phyloP scores from a whole-genome alignment of 2,113 vertebrate genomes.

The Ivindomyrus marchei region DNA sequence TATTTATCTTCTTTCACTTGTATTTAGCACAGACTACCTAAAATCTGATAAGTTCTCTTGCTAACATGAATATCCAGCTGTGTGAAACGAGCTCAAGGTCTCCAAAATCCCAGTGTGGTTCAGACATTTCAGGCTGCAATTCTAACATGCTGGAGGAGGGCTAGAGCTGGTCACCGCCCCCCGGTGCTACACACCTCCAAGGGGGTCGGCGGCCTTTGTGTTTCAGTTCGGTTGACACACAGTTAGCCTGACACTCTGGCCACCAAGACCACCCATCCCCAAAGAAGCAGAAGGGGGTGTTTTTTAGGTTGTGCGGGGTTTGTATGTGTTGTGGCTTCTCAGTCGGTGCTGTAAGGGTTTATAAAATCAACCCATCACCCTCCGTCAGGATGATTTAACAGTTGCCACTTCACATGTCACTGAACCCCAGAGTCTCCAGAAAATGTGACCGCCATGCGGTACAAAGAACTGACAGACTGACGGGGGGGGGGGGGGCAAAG shows the following conservation, averaged over 20 bases:
- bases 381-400: neutral
- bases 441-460: neutral
- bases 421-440: neutral
- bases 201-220: neutral
- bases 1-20: neutral
- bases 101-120: neutral
- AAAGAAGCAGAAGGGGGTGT: neutral
- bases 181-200: neutral
- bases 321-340: neutral
- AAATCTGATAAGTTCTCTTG: neutral
- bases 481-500: neutral
- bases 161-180: neutral
- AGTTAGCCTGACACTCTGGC: neutral
- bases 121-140: neutral
- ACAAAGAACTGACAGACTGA: neutral
- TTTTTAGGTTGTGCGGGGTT: neutral
- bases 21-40: neutral
- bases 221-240: neutral
- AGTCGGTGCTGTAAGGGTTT: neutral
- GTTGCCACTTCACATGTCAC: neutral
- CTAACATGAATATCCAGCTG: neutral
- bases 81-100: neutral
- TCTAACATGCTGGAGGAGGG: neutral
- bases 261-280: neutral
- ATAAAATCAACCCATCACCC: neutral